Percentiles rank a stretch among this genome's conserved stretches.
Conservation (phyloP, 2,797 vertebrate genomes). For the Ptychobarbus kaznakovi region DNA sequence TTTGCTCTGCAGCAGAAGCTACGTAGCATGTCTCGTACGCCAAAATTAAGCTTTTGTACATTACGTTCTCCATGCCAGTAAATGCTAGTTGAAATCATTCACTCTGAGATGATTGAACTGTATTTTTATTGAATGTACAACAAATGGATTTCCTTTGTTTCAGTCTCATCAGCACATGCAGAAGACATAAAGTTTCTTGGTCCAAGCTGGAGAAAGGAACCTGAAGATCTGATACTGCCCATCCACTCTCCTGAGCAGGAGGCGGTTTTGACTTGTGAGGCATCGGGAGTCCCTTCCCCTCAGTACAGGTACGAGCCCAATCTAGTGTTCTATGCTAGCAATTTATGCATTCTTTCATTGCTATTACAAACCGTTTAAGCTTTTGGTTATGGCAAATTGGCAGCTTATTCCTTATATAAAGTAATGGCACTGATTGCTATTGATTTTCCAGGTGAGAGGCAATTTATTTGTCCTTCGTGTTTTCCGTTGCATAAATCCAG, state of each 20-base stretch:
- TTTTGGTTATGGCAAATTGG: conserved; percentile 60
- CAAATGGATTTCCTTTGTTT: not conserved
- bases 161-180: conserved; percentile 67
- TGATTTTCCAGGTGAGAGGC: conserved; percentile 64
- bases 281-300: conserved; percentile 72
- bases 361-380: conserved; percentile 23
- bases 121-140: not conserved
- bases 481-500: conserved; percentile 63
- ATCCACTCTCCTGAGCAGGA: conserved; percentile 77
- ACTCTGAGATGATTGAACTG: not conserved
- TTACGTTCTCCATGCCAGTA: not conserved
- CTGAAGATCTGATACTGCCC: conserved; percentile 80
- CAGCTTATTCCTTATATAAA: conserved; percentile 58
- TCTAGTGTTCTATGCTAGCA: conserved; percentile 29
- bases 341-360: conserved; percentile 27
- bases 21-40: not conserved
- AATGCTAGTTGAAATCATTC: not conserved
- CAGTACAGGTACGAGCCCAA: conserved; percentile 76
- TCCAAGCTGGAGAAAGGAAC: conserved; percentile 79
- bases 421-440: conserved; percentile 68
- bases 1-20: not conserved
- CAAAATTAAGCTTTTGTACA: not conserved
- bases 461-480: conserved; percentile 62
- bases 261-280: conserved; percentile 75
- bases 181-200: conserved; percentile 80